These are phyloP conservation scores for Lates calcarifer DNA, from an alignment of 2,113 vertebrate species.

Conservation along the genomic window DNA sequence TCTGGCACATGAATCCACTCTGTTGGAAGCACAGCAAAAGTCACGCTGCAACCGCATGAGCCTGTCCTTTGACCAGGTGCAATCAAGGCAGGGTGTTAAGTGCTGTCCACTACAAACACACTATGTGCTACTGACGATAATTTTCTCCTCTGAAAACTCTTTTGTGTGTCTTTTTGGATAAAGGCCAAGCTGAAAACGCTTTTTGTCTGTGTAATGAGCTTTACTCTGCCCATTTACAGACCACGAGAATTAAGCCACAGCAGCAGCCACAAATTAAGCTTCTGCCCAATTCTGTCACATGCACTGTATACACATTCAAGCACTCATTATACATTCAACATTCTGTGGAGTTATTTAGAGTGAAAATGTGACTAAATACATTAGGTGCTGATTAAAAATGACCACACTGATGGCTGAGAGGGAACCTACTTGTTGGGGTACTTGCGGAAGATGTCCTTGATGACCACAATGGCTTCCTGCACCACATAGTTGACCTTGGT, in stretches of 20 bases:
- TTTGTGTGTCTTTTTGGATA: neutral
- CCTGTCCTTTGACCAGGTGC: constrained; percentile 35
- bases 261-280: neutral
- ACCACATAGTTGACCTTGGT: constrained; percentile 99
- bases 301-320: neutral
- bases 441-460: constrained; percentile 99
- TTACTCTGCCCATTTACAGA: neutral
- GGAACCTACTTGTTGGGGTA: constrained; percentile 97
- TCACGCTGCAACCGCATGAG: constrained; percentile 14
- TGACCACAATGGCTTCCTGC: constrained; percentile 98
- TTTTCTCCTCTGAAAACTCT: neutral
- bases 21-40: constrained; percentile 30
- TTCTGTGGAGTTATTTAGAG: neutral
- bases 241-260: neutral
- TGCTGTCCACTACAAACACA: neutral
- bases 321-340: neutral
- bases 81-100: neutral
- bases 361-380: neutral
- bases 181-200: constrained; percentile 17
- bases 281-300: neutral
- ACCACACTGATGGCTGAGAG: neutral
- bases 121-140: neutral
- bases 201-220: constrained; percentile 14
- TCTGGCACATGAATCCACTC: constrained; percentile 47
- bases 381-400: neutral